Evolutionary conservation across 2,113 vertebrate genomes (phyloP).

Genomic region (Cichladusa arquata): DNA sequence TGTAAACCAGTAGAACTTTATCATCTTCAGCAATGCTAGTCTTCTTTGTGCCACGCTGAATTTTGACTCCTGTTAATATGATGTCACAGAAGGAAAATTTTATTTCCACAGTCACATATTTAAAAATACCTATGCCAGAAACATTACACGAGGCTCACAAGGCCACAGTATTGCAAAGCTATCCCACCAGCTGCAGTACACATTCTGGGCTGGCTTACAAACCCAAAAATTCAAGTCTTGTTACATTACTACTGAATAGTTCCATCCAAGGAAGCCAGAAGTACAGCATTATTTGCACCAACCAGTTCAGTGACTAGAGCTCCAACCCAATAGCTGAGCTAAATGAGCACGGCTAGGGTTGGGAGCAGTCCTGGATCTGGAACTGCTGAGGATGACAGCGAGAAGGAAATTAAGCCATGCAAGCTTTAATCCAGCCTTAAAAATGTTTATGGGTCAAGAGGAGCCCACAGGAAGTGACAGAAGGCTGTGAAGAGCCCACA

Average conservation of each 20-base stretch:
- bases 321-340: background rate
- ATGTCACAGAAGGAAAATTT: background rate
- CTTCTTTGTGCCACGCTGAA: background rate
- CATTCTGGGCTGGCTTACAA: background rate
- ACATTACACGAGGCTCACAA: background rate
- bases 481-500: background rate
- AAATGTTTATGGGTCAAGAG: background rate
- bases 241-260: background rate
- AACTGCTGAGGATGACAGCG: fast-evolving
- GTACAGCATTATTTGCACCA: background rate
- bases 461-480: background rate
- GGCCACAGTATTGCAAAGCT: background rate
- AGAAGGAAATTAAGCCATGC: background rate
- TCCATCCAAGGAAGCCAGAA: background rate
- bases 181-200: background rate
- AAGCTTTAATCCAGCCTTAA: background rate
- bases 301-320: background rate
- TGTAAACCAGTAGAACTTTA: background rate
- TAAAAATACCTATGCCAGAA: background rate
- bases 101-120: background rate
- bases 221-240: fast-evolving
- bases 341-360: fast-evolving
- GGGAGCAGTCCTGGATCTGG: background rate
- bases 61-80: background rate
- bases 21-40: background rate